These are phyloP conservation scores for Ochropleura plecta DNA, from an alignment of 2,888 invertebrate genomes.

Conservation along the genomic window DNA sequence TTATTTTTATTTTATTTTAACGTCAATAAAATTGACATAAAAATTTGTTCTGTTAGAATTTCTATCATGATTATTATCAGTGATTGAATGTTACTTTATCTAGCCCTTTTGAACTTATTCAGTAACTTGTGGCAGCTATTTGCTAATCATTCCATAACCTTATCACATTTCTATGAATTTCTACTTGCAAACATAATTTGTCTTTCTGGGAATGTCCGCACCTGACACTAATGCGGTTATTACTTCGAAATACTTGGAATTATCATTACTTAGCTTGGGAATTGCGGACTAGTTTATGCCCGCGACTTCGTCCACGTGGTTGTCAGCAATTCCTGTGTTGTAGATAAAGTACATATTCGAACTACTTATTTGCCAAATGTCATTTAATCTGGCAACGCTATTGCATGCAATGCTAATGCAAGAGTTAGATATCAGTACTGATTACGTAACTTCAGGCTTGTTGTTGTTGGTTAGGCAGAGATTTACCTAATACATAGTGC, in stretches of 20 bases:
- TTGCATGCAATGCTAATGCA: too few relatives aligned
- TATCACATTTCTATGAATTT: conserved; percentile 23
- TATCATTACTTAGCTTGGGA: conserved; percentile 13
- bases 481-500: too few relatives aligned
- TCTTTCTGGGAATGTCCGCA: conserved; percentile 21
- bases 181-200: conserved; percentile 14
- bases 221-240: conserved; percentile 11
- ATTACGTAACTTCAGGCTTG: too few relatives aligned
- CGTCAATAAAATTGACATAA: too few relatives aligned
- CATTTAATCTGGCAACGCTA: too few relatives aligned
- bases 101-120: neutral
- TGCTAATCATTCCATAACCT: neutral
- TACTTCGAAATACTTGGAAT: conserved; percentile 30
- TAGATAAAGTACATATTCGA: neutral
- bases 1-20: too few relatives aligned
- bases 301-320: neutral
- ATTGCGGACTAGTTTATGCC: neutral
- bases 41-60: too few relatives aligned
- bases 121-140: neutral
- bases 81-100: neutral
- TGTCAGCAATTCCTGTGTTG: neutral
- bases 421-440: too few relatives aligned
- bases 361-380: too few relatives aligned
- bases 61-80: neutral
- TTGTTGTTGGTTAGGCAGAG: too few relatives aligned